These are phyloP conservation scores for Dicerorhinus sumatrensis DNA, from an alignment of 2,113 vertebrate genomes.

Conservation along the genomic window DNA sequence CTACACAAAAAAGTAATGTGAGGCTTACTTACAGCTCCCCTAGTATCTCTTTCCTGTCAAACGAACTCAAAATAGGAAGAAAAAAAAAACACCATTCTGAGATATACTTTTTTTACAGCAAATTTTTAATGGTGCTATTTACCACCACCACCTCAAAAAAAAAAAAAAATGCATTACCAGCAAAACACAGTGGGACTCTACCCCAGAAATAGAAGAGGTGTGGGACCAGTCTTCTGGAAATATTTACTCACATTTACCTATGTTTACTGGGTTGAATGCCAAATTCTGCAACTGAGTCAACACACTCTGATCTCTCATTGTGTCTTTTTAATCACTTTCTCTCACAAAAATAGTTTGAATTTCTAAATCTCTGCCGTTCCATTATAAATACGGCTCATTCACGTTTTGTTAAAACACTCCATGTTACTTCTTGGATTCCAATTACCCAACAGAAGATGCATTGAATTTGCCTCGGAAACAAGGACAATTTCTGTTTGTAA, in stretches of 20 bases:
- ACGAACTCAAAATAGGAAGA: background rate
- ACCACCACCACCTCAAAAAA: background rate
- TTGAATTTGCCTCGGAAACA: constrained; percentile 73
- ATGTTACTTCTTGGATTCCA: constrained; percentile 70
- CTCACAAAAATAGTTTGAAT: constrained; percentile 55
- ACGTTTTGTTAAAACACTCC: constrained; percentile 67
- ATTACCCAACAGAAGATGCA: constrained; percentile 79
- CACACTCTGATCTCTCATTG: constrained; percentile 56
- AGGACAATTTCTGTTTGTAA: constrained; percentile 73
- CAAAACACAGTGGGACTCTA: background rate
- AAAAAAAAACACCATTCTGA: background rate
- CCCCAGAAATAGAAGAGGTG: background rate
- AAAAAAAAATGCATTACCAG: background rate
- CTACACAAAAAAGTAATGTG: background rate
- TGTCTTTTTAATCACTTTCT: constrained; percentile 66
- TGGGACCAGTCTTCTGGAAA: background rate
- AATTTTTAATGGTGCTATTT: background rate
- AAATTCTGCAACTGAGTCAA: constrained; percentile 56
- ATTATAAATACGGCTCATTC: constrained; percentile 74
- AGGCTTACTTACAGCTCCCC: background rate
- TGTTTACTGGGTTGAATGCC: background rate
- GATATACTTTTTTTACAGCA: background rate
- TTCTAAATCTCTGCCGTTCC: constrained; percentile 62
- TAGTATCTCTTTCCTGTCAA: background rate
- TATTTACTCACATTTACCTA: constrained; percentile 28